A percentile compares a stretch with the other conserved stretches of the same genome.
Evolutionary conservation across 2,113 vertebrate genomes (phyloP).

Genomic region (Thomomys bottae): DNA sequence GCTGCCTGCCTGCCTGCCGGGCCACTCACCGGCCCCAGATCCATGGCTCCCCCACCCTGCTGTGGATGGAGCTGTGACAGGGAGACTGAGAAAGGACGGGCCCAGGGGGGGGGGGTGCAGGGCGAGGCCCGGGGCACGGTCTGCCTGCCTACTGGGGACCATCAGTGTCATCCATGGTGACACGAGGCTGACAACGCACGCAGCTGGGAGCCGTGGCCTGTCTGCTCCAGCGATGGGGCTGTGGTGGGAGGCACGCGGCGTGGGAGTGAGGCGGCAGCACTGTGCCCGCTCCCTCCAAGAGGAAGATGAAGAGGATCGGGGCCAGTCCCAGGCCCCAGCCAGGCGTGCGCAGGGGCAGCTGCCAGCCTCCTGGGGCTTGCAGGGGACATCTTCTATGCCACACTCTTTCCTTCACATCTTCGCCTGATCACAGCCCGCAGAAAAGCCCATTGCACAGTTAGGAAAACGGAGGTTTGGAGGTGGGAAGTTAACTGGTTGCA

Average conservation of each 20-base stretch:
- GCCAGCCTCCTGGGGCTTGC: too few species aligned
- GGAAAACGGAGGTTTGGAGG: conserved; percentile 6
- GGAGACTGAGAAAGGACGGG: background rate
- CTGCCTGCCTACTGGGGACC: background rate
- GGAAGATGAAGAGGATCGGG: background rate
- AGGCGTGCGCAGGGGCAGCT: background rate
- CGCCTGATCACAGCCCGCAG: accelerated
- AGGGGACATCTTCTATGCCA: accelerated
- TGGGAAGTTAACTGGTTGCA: accelerated
- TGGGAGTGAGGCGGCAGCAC: background rate
- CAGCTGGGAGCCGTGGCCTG: background rate
- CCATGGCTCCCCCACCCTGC: background rate
- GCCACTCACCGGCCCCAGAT: background rate
- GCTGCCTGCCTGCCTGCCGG: background rate
- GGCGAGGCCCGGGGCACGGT: background rate
- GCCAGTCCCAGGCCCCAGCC: accelerated
- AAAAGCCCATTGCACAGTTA: background rate
- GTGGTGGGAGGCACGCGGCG: conserved; percentile 23
- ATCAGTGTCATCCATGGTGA: conserved; percentile 37
- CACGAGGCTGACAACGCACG: background rate
- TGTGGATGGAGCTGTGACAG: conserved; percentile 36
- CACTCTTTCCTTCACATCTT: background rate
- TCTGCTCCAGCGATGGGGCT: conserved; percentile 52
- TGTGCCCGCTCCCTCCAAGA: background rate
- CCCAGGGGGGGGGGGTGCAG: background rate